These are phyloP conservation scores for Coremacera marginata DNA, from an alignment of 2,888 invertebrate genomes.

Conservation along the genomic window DNA sequence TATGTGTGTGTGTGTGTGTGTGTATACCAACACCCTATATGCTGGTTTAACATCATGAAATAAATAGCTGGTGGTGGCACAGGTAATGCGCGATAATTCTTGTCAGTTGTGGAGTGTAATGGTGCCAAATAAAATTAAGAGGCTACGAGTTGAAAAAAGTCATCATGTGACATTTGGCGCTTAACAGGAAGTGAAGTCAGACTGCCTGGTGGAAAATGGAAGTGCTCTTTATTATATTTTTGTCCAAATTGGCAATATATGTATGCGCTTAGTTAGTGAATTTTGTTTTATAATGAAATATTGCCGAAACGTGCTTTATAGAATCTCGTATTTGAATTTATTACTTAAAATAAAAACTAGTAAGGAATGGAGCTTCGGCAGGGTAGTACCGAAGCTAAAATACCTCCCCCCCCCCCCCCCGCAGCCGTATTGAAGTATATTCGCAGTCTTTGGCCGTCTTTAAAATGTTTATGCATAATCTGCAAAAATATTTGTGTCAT, in stretches of 20 bases:
- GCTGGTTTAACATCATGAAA: slow-evolving; percentile 31
- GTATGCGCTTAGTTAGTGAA: background rate
- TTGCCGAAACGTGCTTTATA: slow-evolving; percentile 54
- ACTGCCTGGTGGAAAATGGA: background rate
- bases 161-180: slow-evolving; percentile 21
- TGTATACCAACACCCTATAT: background rate
- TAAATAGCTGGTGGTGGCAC: slow-evolving; percentile 3
- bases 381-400: too few relatives aligned
- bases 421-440: too few relatives aligned
- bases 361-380: too few relatives aligned
- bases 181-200: background rate
- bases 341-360: too few relatives aligned
- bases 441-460: too few relatives aligned
- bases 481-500: too few relatives aligned
- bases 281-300: slow-evolving; percentile 61
- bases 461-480: too few relatives aligned
- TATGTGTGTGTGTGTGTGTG: too few relatives aligned
- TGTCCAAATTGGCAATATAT: background rate
- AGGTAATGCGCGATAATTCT: slow-evolving; percentile 54
- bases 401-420: too few relatives aligned
- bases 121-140: slow-evolving; percentile 58
- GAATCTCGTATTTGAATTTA: too few relatives aligned
- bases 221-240: background rate
- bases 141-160: slow-evolving; percentile 51
- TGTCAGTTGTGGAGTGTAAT: slow-evolving; percentile 57